Evolutionary conservation across 2,888 invertebrate genomes (phyloP).

Genomic region (Synergus japonicus): DNA sequence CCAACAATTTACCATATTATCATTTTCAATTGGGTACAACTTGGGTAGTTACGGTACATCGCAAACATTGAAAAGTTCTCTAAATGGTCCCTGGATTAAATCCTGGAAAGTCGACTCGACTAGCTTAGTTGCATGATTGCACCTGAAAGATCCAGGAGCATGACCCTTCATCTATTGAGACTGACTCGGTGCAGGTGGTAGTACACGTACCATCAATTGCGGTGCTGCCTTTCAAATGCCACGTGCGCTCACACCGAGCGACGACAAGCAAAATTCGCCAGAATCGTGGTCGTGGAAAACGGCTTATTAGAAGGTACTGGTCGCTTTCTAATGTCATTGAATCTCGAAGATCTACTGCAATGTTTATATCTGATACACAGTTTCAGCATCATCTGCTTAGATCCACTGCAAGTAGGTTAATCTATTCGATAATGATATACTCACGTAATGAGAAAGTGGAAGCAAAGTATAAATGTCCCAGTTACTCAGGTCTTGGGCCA

Average conservation of each 20-base stretch:
- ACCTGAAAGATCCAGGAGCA: conserved; percentile 1
- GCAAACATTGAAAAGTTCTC: too few species aligned
- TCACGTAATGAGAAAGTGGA: too few species aligned
- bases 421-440: not conserved
- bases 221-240: conserved; percentile 26
- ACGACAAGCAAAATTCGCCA: conserved; percentile 24
- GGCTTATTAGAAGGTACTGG: conserved; percentile 27
- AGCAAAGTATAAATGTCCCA: too few species aligned
- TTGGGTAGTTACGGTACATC: too few species aligned
- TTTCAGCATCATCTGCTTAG: not conserved
- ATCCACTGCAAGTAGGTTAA: not conserved
- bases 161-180: conserved; percentile 16
- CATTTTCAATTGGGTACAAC: too few species aligned
- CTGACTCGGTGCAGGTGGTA: not conserved
- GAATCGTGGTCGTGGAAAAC: not conserved
- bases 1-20: too few species aligned
- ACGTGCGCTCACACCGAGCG: conserved; percentile 26
- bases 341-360: not conserved
- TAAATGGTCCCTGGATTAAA: not conserved
- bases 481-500: too few species aligned
- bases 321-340: conserved; percentile 24
- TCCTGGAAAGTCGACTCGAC: not conserved
- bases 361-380: not conserved
- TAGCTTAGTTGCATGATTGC: not conserved
- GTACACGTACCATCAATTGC: conserved; percentile 29